Conservation (phyloP, 2,113 vertebrate genomes). For the Nanorana parkeri region DNA sequence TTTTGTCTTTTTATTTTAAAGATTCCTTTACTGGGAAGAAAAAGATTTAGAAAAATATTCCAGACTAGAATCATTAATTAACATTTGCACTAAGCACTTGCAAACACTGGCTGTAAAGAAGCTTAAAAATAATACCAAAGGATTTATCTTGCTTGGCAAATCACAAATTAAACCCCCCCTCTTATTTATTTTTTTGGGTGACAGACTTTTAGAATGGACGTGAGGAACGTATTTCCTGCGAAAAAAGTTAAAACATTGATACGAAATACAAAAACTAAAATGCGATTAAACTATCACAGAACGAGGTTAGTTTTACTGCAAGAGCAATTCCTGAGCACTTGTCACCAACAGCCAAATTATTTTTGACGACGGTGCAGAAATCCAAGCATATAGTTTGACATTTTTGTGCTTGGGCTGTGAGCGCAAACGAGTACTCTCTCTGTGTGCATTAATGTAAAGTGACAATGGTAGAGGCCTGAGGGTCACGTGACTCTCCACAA, state of each 20-base stretch:
- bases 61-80: conserved; percentile 36
- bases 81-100: neutral
- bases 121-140: conserved; percentile 43
- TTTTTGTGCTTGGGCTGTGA: conserved; percentile 58
- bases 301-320: conserved; percentile 35
- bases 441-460: conserved; percentile 68
- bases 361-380: conserved; percentile 58
- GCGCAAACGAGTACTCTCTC: conserved; percentile 58
- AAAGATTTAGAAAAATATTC: neutral
- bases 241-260: neutral
- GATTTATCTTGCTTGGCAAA: conserved; percentile 50
- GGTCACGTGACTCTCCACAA: conserved; percentile 67
- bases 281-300: conserved; percentile 15
- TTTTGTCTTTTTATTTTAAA: neutral
- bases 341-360: conserved; percentile 65
- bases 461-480: conserved; percentile 73
- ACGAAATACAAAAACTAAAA: neutral
- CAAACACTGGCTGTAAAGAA: conserved; percentile 32
- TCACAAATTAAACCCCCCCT: conserved; percentile 28
- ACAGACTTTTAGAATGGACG: neutral
- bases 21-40: neutral
- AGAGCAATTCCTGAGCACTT: conserved; percentile 50
- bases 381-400: conserved; percentile 54
- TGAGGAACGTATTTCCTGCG: neutral
- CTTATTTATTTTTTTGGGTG: neutral